Conservation (phyloP, 2,888 invertebrate species). For the Lasioglossum marginatum region DNA sequence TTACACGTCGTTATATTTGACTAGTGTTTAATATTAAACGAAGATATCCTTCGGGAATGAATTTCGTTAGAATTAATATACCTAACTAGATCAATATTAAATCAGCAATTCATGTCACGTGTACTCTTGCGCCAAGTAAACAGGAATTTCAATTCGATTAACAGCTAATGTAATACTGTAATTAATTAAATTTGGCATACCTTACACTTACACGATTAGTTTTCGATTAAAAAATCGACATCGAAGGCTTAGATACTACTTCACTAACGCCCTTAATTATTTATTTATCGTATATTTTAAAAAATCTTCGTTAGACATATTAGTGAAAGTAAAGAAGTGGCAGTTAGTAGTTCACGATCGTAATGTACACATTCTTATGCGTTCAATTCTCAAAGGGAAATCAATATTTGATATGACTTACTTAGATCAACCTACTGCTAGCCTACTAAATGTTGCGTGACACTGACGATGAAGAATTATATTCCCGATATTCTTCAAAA, state of each 20-base stretch:
- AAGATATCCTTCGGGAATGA: background rate
- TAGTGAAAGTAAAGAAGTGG: constrained; percentile 5
- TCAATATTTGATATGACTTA: background rate
- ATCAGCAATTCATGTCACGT: background rate
- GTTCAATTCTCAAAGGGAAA: background rate
- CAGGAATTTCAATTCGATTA: background rate
- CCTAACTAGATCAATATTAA: background rate
- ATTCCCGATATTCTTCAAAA: background rate
- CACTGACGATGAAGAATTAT: background rate
- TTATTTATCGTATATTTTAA: background rate
- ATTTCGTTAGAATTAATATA: background rate
- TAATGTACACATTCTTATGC: background rate
- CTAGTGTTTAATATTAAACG: background rate
- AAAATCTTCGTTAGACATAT: background rate
- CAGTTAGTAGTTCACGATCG: background rate
- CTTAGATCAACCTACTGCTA: background rate
- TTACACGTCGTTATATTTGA: background rate
- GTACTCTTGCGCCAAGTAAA: background rate
- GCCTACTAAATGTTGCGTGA: background rate
- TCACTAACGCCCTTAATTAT: constrained; percentile 7
- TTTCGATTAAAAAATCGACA: background rate
- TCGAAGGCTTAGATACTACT: background rate
- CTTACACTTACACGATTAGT: background rate
- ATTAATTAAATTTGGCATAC: background rate
- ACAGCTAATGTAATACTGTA: background rate